phyloP scores from a whole-genome alignment of 2,888 invertebrate species.

The Amphipyra tragopoginis region DNA sequence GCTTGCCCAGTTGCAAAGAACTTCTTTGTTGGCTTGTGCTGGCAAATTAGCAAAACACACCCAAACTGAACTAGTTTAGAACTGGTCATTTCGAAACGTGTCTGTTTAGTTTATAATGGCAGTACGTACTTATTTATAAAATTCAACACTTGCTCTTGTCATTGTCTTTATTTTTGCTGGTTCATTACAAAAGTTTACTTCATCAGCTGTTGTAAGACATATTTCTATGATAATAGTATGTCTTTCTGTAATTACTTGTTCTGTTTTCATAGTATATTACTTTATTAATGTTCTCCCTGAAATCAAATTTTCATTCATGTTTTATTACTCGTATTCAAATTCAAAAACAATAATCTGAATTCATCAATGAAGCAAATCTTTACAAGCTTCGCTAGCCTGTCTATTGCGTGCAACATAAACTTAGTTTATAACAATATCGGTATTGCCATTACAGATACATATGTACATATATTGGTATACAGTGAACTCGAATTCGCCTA shows the following conservation, averaged over 20 bases:
- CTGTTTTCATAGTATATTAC: too few species aligned
- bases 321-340: constrained; percentile 23
- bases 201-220: not conserved
- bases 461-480: not conserved
- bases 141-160: constrained; percentile 3
- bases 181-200: constrained; percentile 17
- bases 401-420: constrained; percentile 17
- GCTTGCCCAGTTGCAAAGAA: constrained; percentile 67
- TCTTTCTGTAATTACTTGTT: constrained; percentile 5
- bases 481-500: constrained; percentile 12
- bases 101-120: constrained; percentile 58
- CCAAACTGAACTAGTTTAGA: constrained; percentile 76
- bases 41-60: constrained; percentile 76
- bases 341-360: constrained; percentile 17
- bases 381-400: constrained; percentile 49
- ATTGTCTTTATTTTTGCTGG: constrained; percentile 22
- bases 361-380: constrained; percentile 28
- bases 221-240: constrained; percentile 4
- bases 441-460: constrained; percentile 12
- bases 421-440: constrained; percentile 8
- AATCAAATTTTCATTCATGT: constrained; percentile 21
- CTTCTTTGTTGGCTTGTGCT: constrained; percentile 73
- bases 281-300: not conserved
- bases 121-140: constrained; percentile 40
- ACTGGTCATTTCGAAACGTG: constrained; percentile 65